Evolutionary conservation across 2,113 vertebrate species (phyloP).

Genomic region (Gymnocephalus cernua): DNA sequence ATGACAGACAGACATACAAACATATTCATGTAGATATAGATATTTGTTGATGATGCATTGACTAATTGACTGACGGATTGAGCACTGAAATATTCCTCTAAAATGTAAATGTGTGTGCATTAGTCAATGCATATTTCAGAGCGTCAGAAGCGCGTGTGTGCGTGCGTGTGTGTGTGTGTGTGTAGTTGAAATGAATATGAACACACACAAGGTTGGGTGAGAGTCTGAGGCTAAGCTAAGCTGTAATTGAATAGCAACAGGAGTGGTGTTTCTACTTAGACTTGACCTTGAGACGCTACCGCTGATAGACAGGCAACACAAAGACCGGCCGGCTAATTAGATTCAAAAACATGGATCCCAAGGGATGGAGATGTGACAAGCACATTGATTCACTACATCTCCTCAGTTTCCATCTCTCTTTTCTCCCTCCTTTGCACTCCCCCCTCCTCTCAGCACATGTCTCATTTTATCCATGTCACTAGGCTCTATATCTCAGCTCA

Average conservation of each 20-base stretch:
- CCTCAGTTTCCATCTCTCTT: conserved; percentile 63
- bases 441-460: conserved; percentile 47
- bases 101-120: conserved; percentile 41
- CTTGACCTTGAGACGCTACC: conserved; percentile 73
- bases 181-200: conserved; percentile 40
- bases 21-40: conserved; percentile 35
- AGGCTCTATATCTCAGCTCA: conserved; percentile 8
- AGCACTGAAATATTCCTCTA: conserved; percentile 44
- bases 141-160: not conserved
- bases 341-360: conserved; percentile 83
- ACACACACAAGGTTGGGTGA: conserved; percentile 45
- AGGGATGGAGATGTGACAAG: conserved; percentile 79
- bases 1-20: not conserved
- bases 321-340: conserved; percentile 79
- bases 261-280: conserved; percentile 66
- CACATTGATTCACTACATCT: conserved; percentile 79
- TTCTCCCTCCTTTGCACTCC: conserved; percentile 40
- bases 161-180: conserved; percentile 20
- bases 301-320: conserved; percentile 81
- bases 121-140: no score
- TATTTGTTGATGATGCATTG: conserved; percentile 45
- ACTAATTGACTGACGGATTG: conserved; percentile 52
- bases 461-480: conserved; percentile 41
- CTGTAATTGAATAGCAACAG: conserved; percentile 78
- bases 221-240: conserved; percentile 70